Base-by-base conservation (phyloP, 2,113 vertebrate genomes). In the Greenwoodochromis staneri region DNA sequence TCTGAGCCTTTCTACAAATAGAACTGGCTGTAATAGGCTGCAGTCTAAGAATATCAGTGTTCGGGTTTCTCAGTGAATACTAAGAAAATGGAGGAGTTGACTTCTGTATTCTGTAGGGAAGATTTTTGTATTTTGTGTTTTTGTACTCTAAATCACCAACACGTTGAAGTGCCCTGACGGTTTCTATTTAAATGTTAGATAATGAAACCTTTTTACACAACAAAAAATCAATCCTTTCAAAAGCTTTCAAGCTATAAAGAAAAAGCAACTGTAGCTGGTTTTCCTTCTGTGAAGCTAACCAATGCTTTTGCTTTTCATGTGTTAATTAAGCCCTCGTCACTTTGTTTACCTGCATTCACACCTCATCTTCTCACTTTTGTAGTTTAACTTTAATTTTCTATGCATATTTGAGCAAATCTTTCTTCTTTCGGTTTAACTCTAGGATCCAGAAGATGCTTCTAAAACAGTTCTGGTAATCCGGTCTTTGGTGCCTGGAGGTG, bases 381-480 rank as follows among this genome's bases (percentile, higher is more conserved):
- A 47, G 40, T 73, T 73, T 73, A 78, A 51, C 73, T 78, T 49
- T 51, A 8, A 82, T 45, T 54, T 19, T 24, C 4, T 1, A 14
- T 19, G 2, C 47, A 11, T 27, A 12, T 86, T 21, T 55, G 11
- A 40, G 3, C 21, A 76, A 89, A 40, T 11, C 4, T 3, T 59
- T 36, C 7, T 27, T 27, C 10, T 27, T 27, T 81, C 3, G 66
- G 2, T 88, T 59, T 45, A 59, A 61, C 36, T 87, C 83, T 89
- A 99, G 98, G 98, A 99, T 94, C 98, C 98, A 6, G 63, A 97
- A 59, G 98, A 99, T 80, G 97, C 97, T 40, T 92, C 95, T 31
- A 98, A 97, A 94, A 98, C 97, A 2, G 98, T 99, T 53, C 97
- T 99, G 84, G 97, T 99, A 55, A 98, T 99, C 94, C 98, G 98